Percentiles rank a stretch among this genome's conserved stretches.
Evolutionary conservation across 2,113 vertebrate species (phyloP).

Genomic region (Dicaeum eximium): DNA sequence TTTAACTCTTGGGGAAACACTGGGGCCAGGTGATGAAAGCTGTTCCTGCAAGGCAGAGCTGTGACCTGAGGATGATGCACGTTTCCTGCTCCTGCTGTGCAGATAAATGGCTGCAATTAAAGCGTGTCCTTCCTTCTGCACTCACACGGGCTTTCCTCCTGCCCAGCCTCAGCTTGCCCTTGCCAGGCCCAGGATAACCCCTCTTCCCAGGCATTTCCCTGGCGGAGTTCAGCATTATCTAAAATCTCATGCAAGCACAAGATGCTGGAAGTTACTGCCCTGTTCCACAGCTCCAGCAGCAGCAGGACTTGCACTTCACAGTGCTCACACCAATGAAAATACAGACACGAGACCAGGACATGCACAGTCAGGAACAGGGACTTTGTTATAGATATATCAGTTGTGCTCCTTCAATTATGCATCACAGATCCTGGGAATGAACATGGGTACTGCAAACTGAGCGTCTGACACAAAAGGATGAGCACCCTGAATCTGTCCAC

Average conservation of each 20-base stretch:
- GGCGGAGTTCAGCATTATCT: background rate
- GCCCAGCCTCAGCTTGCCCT: background rate
- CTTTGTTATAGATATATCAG: accelerated
- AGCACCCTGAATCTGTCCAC: background rate
- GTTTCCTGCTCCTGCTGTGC: background rate
- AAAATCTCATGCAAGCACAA: background rate
- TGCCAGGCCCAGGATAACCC: accelerated
- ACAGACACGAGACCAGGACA: background rate
- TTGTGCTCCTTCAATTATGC: background rate
- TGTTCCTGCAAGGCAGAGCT: background rate
- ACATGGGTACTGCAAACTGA: accelerated
- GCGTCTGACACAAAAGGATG: background rate
- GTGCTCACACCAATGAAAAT: background rate
- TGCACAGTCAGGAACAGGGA: background rate
- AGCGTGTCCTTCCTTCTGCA: background rate
- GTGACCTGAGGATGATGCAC: background rate
- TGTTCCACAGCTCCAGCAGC: background rate
- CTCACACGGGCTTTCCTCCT: background rate
- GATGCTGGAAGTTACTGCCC: background rate
- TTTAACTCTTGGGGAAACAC: background rate
- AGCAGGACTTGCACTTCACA: background rate
- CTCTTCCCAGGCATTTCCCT: background rate
- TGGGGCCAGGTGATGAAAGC: slow-evolving; percentile 3
- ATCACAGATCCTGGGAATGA: background rate
- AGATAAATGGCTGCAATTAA: background rate